Evolutionary conservation across 2,888 invertebrate genomes (phyloP), one percentile per base, ranked within the genome.

Genomic region (Pilophorus perplexus): DNA sequence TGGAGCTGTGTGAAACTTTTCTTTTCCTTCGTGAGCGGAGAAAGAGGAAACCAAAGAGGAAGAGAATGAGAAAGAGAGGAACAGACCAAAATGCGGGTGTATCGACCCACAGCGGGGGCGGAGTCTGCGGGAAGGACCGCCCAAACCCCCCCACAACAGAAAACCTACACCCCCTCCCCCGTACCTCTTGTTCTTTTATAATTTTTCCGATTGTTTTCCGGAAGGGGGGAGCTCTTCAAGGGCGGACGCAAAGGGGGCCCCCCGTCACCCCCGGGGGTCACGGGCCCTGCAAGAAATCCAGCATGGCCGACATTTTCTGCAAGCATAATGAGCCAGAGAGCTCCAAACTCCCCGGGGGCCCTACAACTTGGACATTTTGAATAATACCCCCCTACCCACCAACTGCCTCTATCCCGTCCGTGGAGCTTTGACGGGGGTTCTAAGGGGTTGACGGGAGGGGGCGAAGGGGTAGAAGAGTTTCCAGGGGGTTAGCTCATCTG

Each of bases 221-320:
- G 69, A 44, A 42, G 14, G 59, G 44, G 42, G 25, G 65, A 54
- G 22, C n/a, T n/a, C n/a, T n/a, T n/a, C n/a, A n/a, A n/a, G n/a
- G n/a, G n/a, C n/a, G n/a, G n/a, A n/a, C n/a, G n/a, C n/a, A n/a
- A n/a, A n/a, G n/a, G n/a, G 55, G 40, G n/a, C n/a, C n/a, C n/a
- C n/a, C n/a, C n/a, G 40, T 54, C 42, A 25, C 28, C 33, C 14
- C 28, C 46, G 25, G 62, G 60, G 62, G 59, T 16, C n/a, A n/a
- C n/a, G 59, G 28, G 28, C 65, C 28, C 62, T 27, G 48, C 67
- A 65, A 65, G 65, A 65, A 64, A 67, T 67, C 67, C 66, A 67
- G 65, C 67, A 67, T 67, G 67, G 67, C 67, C 69, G 67, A 66
- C 64, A 65, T 69, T 69, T 67, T 69, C 69, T 69, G 67, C 69